Base-by-base conservation (phyloP, 2,797 vertebrate species). In the Myotis pilosus region DNA sequence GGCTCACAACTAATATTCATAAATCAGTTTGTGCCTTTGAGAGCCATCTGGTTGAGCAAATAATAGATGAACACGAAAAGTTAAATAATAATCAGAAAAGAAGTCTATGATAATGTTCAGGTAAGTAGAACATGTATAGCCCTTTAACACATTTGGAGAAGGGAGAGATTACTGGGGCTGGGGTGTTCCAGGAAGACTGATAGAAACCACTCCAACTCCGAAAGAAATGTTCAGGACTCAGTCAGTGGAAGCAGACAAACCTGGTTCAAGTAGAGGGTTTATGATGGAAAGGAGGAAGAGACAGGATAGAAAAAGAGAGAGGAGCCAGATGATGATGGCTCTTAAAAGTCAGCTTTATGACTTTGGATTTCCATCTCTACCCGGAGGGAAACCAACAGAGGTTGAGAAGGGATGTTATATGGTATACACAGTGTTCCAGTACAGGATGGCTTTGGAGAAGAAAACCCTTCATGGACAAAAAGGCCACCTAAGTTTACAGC, bases 91-190 rank as follows among this genome's bases (percentile, higher is more conserved):
- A 33, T 49, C 20, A 80, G 33, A 94, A 92, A 89, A 79, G 44
- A 86, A 89, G 25, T 23, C 72, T 66, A 23, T 62, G 51, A 79
- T 44, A 66, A 30, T 49, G n/a, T 81, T 87, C 66, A 69, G 84
- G 68, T 84, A 87, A 51, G 51, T 33, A 49, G 66, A 10, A 64
- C n/a, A 64, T 51, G 36, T 91, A 93, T 72, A 79, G 66, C 15
- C 15, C 78, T 93, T 83, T 83, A 95, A 53, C 6, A 87, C 72
- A 60, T 53, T 49, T 93, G 53, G 57, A 93, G n/a, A 91, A 75
- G 13, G 10, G 9, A 92, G 66, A 85, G 41, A 72, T 79, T 41
- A 51, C 28, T 75, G 44, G 47, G 57, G 38, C 57, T 89, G 66
- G n/a, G 44, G 3, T n/a, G 16, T 51, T 84, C n/a, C 66, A 92